phyloP scores from a whole-genome alignment of 2,113 vertebrate species.

The Rhea americana region DNA sequence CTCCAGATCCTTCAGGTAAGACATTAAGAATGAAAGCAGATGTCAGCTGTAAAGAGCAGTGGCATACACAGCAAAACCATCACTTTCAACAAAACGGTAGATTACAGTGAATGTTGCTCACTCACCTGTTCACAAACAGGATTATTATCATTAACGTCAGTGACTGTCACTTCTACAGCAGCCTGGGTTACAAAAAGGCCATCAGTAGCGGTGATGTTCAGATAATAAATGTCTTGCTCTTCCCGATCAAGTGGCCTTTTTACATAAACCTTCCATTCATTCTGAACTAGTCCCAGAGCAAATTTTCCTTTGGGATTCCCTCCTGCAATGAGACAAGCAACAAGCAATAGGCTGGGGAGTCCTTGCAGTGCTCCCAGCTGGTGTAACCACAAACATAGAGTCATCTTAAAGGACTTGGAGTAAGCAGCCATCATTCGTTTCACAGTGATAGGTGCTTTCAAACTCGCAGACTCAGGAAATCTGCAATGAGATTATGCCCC shows the following conservation, averaged over 20 bases:
- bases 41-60: neutral
- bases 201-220: conserved; percentile 94
- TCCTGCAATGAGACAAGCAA: conserved; percentile 70
- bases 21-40: neutral
- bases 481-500: neutral
- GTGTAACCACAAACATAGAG: neutral
- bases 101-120: rapidly evolving
- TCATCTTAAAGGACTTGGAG: neutral
- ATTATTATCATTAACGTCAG: conserved; percentile 92
- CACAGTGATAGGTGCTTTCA: neutral
- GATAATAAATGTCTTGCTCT: conserved; percentile 86
- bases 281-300: conserved; percentile 91
- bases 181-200: conserved; percentile 92
- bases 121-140: conserved; percentile 92
- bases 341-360: neutral
- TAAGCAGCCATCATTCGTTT: neutral
- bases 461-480: conserved; percentile 10
- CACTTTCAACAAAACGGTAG: rapidly evolving
- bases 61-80: rapidly evolving
- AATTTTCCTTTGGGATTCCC: conserved; percentile 92
- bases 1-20: neutral
- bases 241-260: conserved; percentile 92
- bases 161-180: conserved; percentile 88
- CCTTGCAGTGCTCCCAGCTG: neutral
- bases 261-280: conserved; percentile 96